These are phyloP conservation scores for Clivina fossor DNA, from an alignment of 2,888 invertebrate species.

Conservation along the genomic window DNA sequence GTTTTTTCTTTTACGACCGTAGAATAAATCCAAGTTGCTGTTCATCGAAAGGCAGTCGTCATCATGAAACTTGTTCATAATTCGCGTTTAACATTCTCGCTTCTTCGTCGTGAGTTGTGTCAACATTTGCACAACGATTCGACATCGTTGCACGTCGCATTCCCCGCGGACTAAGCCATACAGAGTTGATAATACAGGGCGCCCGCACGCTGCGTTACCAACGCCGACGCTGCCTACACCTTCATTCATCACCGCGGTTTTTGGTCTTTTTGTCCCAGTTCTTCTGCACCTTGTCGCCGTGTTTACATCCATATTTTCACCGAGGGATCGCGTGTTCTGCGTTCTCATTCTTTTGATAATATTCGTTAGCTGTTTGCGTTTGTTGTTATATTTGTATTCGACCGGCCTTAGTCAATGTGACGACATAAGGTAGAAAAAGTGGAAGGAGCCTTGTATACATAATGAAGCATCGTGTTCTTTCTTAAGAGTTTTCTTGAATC, in stretches of 20 bases:
- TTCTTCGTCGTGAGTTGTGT: constrained; percentile 26
- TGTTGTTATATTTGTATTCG: constrained; percentile 5
- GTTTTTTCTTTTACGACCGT: too few relatives aligned
- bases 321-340: constrained; percentile 13
- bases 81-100: constrained; percentile 27
- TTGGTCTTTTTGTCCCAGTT: constrained; percentile 18
- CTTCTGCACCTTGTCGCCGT: constrained; percentile 4
- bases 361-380: constrained; percentile 9
- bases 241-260: constrained; percentile 20
- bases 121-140: constrained; percentile 25
- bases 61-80: constrained; percentile 28
- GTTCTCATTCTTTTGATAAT: constrained; percentile 22
- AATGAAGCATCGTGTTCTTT: constrained; percentile 24
- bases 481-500: constrained; percentile 4
- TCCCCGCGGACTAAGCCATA: neutral
- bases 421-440: too few relatives aligned
- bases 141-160: constrained; percentile 8
- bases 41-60: constrained; percentile 15
- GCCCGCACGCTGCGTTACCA: constrained; percentile 12
- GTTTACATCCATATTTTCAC: constrained; percentile 31
- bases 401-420: too few relatives aligned
- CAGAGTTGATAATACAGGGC: neutral
- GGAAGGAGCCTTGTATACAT: constrained; percentile 24
- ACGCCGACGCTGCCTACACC: neutral
- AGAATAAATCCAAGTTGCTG: too few relatives aligned